phyloP scores from a whole-genome alignment of 2,797 vertebrate genomes.

The Gadopsis marmoratus region DNA sequence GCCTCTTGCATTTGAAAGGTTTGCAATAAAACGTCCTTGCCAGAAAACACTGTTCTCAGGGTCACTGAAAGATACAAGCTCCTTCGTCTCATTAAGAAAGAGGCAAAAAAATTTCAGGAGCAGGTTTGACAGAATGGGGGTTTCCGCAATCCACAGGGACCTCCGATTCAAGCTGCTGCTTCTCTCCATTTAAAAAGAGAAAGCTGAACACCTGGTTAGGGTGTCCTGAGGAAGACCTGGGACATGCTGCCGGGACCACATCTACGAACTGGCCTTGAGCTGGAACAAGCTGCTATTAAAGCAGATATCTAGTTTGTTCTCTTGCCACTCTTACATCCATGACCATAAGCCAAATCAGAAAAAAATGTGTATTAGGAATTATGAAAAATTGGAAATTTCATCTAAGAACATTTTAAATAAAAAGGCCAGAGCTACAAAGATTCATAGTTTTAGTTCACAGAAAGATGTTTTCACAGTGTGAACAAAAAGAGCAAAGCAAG shows the following conservation, averaged over 20 bases:
- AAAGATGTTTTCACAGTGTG: not conserved
- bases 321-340: not conserved
- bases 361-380: not conserved
- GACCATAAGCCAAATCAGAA: not conserved
- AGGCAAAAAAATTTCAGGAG: slow-evolving; percentile 42
- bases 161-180: slow-evolving; percentile 36
- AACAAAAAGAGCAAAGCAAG: not conserved
- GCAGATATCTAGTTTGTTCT: not conserved
- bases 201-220: slow-evolving; percentile 5
- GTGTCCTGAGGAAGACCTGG: slow-evolving; percentile 7
- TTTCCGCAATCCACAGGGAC: slow-evolving; percentile 49
- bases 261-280: not conserved
- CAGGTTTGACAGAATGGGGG: slow-evolving; percentile 67
- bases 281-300: slow-evolving; percentile 7
- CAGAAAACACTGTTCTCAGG: slow-evolving; percentile 13
- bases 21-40: slow-evolving; percentile 4
- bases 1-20: slow-evolving; percentile 3
- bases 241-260: slow-evolving; percentile 3
- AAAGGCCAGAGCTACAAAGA: not conserved
- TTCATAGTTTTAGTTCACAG: not conserved
- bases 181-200: slow-evolving; percentile 8
- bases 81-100: slow-evolving; percentile 20
- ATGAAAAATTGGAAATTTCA: no score
- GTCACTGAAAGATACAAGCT: slow-evolving; percentile 12
- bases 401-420: not conserved